Percentiles rank a stretch among this genome's conserved stretches.
Evolutionary conservation across 2,888 invertebrate genomes (phyloP).

Genomic region (Eupithecia insigniata): DNA sequence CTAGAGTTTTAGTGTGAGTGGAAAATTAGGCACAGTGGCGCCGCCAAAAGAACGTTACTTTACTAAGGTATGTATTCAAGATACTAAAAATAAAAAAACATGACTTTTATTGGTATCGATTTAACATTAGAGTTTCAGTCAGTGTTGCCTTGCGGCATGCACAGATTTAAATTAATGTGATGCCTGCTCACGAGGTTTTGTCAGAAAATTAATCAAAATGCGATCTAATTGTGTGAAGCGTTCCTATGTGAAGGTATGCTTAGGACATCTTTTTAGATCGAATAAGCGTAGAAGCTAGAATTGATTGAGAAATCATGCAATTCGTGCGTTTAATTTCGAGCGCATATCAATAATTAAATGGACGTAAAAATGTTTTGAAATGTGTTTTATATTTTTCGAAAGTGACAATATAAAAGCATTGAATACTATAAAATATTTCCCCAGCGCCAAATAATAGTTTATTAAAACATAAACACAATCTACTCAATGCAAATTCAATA

Average conservation of each 20-base stretch:
- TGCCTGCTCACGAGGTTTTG: background rate
- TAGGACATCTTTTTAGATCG: background rate
- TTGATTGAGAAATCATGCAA: constrained; percentile 4
- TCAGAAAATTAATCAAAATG: background rate
- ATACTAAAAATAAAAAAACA: background rate
- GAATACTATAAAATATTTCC: constrained; percentile 45
- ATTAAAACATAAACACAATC: constrained; percentile 62
- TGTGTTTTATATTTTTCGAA: constrained; percentile 15
- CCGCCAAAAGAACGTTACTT: background rate
- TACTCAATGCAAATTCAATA: constrained; percentile 76
- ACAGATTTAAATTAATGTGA: background rate
- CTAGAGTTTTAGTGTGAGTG: constrained; percentile 9
- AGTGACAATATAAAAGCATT: constrained; percentile 41
- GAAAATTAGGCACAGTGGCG: background rate
- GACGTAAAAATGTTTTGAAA: background rate
- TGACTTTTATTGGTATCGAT: background rate
- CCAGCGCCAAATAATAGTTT: constrained; percentile 46
- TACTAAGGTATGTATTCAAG: too few species aligned
- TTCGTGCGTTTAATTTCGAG: constrained; percentile 7
- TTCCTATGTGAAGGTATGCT: background rate
- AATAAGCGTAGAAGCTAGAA: background rate
- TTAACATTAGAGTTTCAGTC: background rate
- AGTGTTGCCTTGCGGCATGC: constrained; percentile 8
- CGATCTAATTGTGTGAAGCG: background rate
- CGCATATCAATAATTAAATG: background rate